Percentiles rank a stretch among this genome's conserved stretches.
Conservation (phyloP, 1,140 invertebrate species). For the Charaxes varanes region DNA sequence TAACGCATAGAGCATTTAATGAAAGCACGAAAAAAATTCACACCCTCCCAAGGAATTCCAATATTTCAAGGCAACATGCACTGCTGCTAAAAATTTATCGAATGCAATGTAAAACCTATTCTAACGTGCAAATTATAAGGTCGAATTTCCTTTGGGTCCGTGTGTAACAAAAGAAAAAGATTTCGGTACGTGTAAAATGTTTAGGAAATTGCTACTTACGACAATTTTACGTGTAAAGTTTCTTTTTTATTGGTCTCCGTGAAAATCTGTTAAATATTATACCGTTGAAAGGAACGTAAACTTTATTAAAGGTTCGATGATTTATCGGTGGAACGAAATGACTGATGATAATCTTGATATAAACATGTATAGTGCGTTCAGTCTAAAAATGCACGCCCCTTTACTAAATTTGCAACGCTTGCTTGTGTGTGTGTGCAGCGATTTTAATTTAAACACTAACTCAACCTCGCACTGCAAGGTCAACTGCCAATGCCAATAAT, state of each 20-base stretch:
- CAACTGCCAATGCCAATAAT: too few species aligned
- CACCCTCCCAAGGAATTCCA: conserved; percentile 18
- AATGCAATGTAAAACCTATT: conserved; percentile 1
- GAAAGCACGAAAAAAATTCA: conserved; percentile 4
- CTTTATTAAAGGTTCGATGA: too few species aligned
- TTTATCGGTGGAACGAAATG: too few species aligned
- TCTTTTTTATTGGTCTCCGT: conserved; percentile 1
- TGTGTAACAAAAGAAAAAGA: conserved; percentile 1
- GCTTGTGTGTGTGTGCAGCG: too few species aligned
- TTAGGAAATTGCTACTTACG: conserved; percentile 15
- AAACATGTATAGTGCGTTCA: too few species aligned
- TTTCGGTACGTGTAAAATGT: conserved; percentile 10
- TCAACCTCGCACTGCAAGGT: too few species aligned
- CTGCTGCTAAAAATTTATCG: conserved; percentile 5
- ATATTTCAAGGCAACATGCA: conserved; percentile 21
- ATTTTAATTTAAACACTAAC: too few species aligned
- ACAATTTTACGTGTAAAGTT: conserved; percentile 1
- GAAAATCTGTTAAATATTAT: too few species aligned
- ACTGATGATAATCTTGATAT: too few species aligned
- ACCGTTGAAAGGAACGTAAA: too few species aligned
- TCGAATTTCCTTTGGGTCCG: background rate
- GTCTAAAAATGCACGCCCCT: too few species aligned
- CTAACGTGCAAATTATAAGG: background rate
- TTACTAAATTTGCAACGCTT: too few species aligned
- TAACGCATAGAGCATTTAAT: background rate